A percentile compares a stretch with the other conserved stretches of the same genome.
Evolutionary conservation across 2,888 invertebrate genomes (phyloP).

Genomic region (Panzeria rudis): DNA sequence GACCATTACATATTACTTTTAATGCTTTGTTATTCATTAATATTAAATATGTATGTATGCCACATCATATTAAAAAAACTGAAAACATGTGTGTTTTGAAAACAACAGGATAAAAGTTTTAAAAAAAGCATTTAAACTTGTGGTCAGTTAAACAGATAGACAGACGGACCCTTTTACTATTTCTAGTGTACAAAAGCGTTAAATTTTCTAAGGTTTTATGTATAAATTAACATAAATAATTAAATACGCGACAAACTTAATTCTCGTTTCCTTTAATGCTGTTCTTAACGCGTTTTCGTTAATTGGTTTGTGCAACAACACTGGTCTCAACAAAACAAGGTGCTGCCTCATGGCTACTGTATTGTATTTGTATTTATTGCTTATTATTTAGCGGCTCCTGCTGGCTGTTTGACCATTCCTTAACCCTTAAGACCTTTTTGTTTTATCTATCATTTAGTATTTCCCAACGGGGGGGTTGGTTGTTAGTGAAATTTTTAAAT

Average conservation of each 20-base stretch:
- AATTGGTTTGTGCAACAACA: slow-evolving; percentile 53
- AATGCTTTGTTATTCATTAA: background rate
- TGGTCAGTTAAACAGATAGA: slow-evolving; percentile 49
- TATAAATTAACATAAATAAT: slow-evolving; percentile 65
- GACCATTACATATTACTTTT: slow-evolving; percentile 16
- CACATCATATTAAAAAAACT: background rate
- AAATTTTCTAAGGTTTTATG: slow-evolving; percentile 25
- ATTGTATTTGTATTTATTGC: slow-evolving; percentile 10
- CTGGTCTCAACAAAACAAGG: slow-evolving; percentile 30
- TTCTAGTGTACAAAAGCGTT: slow-evolving; percentile 24
- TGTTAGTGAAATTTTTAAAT: slow-evolving; percentile 11
- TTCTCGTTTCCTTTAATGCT: slow-evolving; percentile 35
- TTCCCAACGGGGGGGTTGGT: slow-evolving; percentile 63
- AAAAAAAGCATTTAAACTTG: slow-evolving; percentile 24
- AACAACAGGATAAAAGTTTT: slow-evolving; percentile 55
- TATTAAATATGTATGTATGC: slow-evolving; percentile 9
- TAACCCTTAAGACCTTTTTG: slow-evolving; percentile 67
- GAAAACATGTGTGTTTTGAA: slow-evolving; percentile 24
- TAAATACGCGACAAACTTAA: slow-evolving; percentile 59
- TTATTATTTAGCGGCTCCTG: slow-evolving; percentile 41
- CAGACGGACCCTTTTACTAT: slow-evolving; percentile 16
- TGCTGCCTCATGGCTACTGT: slow-evolving; percentile 53
- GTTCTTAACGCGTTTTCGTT: slow-evolving; percentile 46
- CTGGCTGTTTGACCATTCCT: slow-evolving; percentile 65
- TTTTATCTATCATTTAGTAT: slow-evolving; percentile 32